phyloP scores from a whole-genome alignment of 2,888 invertebrate genomes.

The Oscheius onirici region DNA sequence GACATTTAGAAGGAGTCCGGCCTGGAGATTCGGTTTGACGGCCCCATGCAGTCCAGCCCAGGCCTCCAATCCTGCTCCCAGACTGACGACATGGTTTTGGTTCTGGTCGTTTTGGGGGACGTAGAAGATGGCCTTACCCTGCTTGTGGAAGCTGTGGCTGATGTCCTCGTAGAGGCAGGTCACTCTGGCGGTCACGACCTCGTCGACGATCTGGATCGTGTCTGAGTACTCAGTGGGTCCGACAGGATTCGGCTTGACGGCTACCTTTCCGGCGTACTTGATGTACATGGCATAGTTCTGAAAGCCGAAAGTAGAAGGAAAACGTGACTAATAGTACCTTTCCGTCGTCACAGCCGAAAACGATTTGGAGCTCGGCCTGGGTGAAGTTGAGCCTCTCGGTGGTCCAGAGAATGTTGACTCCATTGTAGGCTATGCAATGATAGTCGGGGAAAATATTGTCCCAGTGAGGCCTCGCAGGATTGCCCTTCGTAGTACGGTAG shows the following conservation, averaged over 20 bases:
- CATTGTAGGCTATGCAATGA: slow-evolving; percentile 27
- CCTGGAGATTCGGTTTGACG: slow-evolving; percentile 25
- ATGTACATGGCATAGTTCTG: neutral
- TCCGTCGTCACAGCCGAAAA: neutral
- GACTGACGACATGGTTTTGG: neutral
- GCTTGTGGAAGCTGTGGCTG: slow-evolving; percentile 1
- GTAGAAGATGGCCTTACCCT: slow-evolving; percentile 15
- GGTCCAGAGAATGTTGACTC: slow-evolving; percentile 31
- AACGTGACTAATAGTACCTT: neutral
- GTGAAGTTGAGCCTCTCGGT: neutral
- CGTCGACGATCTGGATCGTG: slow-evolving; percentile 4
- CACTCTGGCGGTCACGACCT: slow-evolving; percentile 10
- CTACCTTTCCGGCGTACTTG: neutral
- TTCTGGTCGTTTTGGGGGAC: neutral
- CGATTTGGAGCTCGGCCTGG: neutral
- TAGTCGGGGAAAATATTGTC: neutral
- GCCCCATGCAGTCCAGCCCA: slow-evolving; percentile 33
- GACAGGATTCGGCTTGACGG: neutral
- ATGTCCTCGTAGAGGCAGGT: slow-evolving; percentile 1
- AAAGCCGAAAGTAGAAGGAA: neutral
- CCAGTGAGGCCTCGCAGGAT: neutral
- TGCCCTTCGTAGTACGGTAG: neutral
- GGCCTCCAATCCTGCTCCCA: slow-evolving; percentile 16
- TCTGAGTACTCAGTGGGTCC: neutral
- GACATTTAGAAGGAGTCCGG: slow-evolving; percentile 19